Conservation (phyloP, 2,113 vertebrate species). For the Heptranchias perlo region DNA sequence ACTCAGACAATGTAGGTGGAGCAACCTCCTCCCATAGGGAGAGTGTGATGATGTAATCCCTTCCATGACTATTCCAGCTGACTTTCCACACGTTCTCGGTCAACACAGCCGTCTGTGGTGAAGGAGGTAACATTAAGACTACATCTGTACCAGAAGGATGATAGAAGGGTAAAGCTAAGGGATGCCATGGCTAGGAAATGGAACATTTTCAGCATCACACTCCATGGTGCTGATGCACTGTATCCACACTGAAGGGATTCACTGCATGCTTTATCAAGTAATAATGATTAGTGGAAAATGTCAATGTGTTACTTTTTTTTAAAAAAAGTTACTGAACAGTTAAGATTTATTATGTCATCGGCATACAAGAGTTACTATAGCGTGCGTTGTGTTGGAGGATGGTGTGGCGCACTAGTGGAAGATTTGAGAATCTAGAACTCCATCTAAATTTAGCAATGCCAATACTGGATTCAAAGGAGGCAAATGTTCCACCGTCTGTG, state of each 20-base stretch:
- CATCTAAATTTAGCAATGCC: background rate
- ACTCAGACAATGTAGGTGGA: background rate
- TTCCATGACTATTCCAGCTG: background rate
- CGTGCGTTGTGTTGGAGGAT: background rate
- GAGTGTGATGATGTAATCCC: background rate
- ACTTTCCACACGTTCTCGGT: background rate
- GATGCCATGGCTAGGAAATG: too few species aligned
- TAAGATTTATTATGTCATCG: background rate
- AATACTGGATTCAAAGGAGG: background rate
- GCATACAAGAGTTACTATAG: background rate
- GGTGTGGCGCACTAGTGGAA: too few species aligned
- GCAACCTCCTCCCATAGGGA: background rate
- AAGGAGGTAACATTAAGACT: background rate
- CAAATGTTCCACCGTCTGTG: background rate
- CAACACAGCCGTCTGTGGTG: background rate
- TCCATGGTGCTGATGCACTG: background rate
- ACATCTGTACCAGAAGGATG: background rate
- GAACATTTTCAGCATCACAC: too few species aligned
- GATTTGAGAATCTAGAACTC: background rate
- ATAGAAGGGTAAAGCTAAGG: background rate
- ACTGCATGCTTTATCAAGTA: background rate
- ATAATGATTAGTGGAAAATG: background rate
- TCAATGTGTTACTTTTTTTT: background rate
- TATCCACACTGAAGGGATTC: background rate
- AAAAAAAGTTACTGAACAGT: background rate